Percentiles rank a stretch among this genome's conserved stretches.
These are phyloP conservation scores for Apeltes quadracus DNA, from an alignment of 2,113 vertebrate genomes.

Conservation along the genomic window DNA sequence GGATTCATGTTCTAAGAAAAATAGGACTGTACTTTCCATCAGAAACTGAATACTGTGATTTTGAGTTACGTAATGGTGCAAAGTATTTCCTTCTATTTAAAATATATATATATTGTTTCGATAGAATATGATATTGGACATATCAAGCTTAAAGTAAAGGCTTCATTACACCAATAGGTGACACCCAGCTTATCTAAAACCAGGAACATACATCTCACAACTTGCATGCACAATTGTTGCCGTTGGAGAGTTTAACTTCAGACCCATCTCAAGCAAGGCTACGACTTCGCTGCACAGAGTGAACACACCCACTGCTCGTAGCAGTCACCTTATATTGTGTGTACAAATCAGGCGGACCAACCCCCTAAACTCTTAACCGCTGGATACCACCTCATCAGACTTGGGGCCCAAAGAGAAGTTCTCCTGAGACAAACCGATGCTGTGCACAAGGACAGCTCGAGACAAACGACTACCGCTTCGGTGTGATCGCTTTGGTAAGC, in stretches of 20 bases:
- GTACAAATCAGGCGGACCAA: slow-evolving; percentile 36
- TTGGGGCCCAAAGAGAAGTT: slow-evolving; percentile 19
- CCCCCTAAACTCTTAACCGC: slow-evolving; percentile 49
- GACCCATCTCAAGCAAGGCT: slow-evolving; percentile 23
- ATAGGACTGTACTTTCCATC: background rate
- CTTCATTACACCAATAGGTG: background rate
- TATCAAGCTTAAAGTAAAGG: background rate
- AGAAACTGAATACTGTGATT: background rate
- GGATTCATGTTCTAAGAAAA: background rate
- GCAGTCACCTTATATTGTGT: slow-evolving; percentile 57
- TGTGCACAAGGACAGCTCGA: slow-evolving; percentile 19
- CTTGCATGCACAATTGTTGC: background rate
- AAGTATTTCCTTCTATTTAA: background rate
- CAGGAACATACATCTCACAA: background rate
- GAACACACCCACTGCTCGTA: slow-evolving; percentile 45
- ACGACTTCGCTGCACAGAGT: slow-evolving; percentile 16
- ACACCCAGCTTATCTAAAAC: background rate
- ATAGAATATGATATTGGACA: background rate
- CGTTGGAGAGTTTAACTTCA: slow-evolving; percentile 20
- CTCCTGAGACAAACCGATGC: slow-evolving; percentile 21
- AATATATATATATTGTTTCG: too few relatives aligned
- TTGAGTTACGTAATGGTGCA: background rate
- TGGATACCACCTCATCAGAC: slow-evolving; percentile 66
- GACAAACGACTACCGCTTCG: slow-evolving; percentile 39
- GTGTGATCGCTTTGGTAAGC: slow-evolving; percentile 60